Evolutionary conservation across 2,797 vertebrate genomes (phyloP), one percentile per base, ranked within the genome.

Genomic region (Eulemur mongoz): DNA sequence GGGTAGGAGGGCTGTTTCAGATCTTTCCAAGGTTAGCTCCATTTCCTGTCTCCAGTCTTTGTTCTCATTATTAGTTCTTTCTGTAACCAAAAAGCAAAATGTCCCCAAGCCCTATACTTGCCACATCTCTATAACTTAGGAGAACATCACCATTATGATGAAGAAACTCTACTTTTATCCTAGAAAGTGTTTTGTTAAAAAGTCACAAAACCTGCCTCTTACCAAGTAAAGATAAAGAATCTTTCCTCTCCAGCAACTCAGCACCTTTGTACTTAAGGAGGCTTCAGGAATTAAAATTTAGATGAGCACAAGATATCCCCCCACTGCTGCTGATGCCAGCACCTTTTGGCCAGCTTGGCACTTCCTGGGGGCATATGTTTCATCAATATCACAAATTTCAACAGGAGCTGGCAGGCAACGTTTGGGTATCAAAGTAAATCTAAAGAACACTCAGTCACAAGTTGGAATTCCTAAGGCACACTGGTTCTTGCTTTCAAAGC

Each of bases 401-500:
- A 67, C 32, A 4, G n/a, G 27, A 70, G 15, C 14, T 63, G n/a
- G 76, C 50, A 87, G 63, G 57, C 30, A 69, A 54, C 0, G 4
- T 15, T 73, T 63, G 75, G 54, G 45, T 73, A 80, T 38, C 65
- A 40, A 54, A n/a, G 30, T 80, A 87, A 84, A 81, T 63, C n/a
- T 35, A 93, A 80, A 72, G 72, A 81, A 45, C n/a, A 32, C 14
- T 57, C 3, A 12, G 38, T 48, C 6, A 65, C 23, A 70, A 67
- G 23, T 17, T 73, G 48, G 15, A 78, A 57, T 89, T 86, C 75
- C 13, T 59, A 67, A 76, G 15, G 75, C 59, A 50, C 35, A 27
- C 1, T 84, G 89, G 48, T 72, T 89, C 73, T 92, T 95, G 43
- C 25, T 93, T 95, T 72, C 67, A 89, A 87, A 87, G 52, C 40